Base-by-base conservation (phyloP, 2,113 vertebrate genomes). In the Potamarius usumacintae region DNA sequence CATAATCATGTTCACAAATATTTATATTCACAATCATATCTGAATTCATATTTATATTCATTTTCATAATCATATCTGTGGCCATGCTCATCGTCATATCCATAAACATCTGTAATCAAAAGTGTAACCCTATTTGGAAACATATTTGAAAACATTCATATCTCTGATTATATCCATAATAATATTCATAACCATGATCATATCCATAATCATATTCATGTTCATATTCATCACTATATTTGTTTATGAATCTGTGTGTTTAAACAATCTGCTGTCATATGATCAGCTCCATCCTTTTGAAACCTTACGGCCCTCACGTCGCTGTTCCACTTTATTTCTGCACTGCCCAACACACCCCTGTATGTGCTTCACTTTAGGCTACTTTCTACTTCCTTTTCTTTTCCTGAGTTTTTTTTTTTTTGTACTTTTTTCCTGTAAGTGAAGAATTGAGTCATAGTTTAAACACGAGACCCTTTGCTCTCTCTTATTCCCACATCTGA, bases 361-460 rank as follows among this genome's bases (percentile, higher is more conserved):
- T 20, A 50, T 4, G 9, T 0, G 4, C 50, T 60, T 17, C 80
- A 25, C 50, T 76, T 63, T 42, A 60, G 27, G 27, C 71, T 27
- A 55, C 76, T 42, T 60, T n/a, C 15, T 7, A 4, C 25, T 62
- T 63, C 74, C 18, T 52, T 30, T 14, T 55, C 17, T 18, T 57
- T 72, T 34, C 12, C 63, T 50, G 3, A n/a, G 15, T 20, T 72
- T 72, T 72, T 17, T 72, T 17, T 30, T 48, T 20, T 34, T 74
- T 76, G 72, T 15, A 34, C 82, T 18, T 77, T 52, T 22, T 22
- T 53, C 34, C 63, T 53, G n/a, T 80, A 80, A 60, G 55, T 76
- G 76, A 55, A 86, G 62, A 86, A 80, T 52, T 79, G 76, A 86
- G 74, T 67, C 78, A 63, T 57, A 80, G 52, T 86, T 79, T 80